A percentile compares a stretch with the other conserved stretches of the same genome.
phyloP scores from a whole-genome alignment of 2,888 invertebrate species.

The Cosmia trapezina region DNA sequence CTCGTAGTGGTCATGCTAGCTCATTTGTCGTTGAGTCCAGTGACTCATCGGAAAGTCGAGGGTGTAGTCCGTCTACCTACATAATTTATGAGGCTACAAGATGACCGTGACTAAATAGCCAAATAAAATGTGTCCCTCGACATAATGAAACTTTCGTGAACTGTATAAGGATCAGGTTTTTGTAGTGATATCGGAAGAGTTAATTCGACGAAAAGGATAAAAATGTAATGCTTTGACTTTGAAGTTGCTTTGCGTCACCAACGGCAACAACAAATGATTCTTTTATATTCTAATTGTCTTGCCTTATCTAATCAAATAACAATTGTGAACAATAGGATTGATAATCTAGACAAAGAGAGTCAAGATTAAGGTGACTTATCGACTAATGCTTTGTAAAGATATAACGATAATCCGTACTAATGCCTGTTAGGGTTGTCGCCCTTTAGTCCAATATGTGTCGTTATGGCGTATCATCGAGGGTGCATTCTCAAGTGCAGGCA shows the following conservation, averaged over 20 bases:
- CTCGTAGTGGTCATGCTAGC: constrained; percentile 76
- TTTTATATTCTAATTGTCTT: constrained; percentile 42
- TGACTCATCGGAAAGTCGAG: constrained; percentile 83
- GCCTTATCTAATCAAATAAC: constrained; percentile 57
- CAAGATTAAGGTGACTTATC: constrained; percentile 85
- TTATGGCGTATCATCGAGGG: constrained; percentile 75
- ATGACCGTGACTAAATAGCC: constrained; percentile 74
- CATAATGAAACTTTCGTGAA: constrained; percentile 29
- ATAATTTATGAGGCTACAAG: constrained; percentile 76
- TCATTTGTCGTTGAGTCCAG: constrained; percentile 80
- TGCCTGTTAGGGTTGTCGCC: constrained; percentile 81
- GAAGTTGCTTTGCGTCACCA: constrained; percentile 12
- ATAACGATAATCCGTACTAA: constrained; percentile 86
- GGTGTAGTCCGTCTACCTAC: constrained; percentile 70
- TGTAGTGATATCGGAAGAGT: constrained; percentile 13
- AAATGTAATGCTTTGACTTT: constrained; percentile 1
- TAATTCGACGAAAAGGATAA: neutral
- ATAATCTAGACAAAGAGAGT: constrained; percentile 74
- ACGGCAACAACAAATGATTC: constrained; percentile 22
- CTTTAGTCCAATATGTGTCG: constrained; percentile 78
- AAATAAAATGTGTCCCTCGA: constrained; percentile 57
- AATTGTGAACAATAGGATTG: constrained; percentile 57
- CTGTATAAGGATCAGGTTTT: neutral
- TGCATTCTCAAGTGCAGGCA: constrained; percentile 86
- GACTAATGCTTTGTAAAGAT: constrained; percentile 84